These are phyloP conservation scores for Picathartes gymnocephalus DNA, from an alignment of 2,113 vertebrate genomes.

Conservation along the genomic window DNA sequence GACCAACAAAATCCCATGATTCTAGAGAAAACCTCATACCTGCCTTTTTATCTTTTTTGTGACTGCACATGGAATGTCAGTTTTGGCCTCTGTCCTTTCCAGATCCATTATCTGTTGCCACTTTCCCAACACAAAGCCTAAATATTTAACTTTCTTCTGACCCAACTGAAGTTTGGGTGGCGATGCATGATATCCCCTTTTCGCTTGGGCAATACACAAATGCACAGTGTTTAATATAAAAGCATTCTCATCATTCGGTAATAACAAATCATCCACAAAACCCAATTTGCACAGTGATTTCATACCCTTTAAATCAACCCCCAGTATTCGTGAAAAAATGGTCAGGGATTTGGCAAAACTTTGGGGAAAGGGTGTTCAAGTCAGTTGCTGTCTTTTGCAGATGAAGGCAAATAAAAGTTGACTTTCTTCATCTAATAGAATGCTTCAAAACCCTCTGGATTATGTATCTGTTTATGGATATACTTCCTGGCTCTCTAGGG, in stretches of 20 bases:
- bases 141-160: neutral
- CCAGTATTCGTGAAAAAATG: neutral
- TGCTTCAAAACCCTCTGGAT: neutral
- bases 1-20: neutral
- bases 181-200: neutral
- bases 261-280: neutral
- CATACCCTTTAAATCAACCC: neutral
- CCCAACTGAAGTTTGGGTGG: neutral
- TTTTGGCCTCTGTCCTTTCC: neutral
- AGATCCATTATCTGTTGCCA: neutral
- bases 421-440: neutral
- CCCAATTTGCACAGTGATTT: accelerated
- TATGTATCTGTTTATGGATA: neutral
- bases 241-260: neutral
- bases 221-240: too few relatives aligned
- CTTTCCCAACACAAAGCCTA: neutral
- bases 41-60: neutral
- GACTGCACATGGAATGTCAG: neutral
- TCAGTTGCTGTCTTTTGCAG: neutral
- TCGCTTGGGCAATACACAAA: neutral
- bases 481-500: neutral
- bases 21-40: neutral
- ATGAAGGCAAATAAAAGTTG: neutral
- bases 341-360: neutral
- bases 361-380: neutral